These are phyloP conservation scores for Fissipunctia ypsillon DNA, from an alignment of 2,888 invertebrate genomes.

Conservation along the genomic window DNA sequence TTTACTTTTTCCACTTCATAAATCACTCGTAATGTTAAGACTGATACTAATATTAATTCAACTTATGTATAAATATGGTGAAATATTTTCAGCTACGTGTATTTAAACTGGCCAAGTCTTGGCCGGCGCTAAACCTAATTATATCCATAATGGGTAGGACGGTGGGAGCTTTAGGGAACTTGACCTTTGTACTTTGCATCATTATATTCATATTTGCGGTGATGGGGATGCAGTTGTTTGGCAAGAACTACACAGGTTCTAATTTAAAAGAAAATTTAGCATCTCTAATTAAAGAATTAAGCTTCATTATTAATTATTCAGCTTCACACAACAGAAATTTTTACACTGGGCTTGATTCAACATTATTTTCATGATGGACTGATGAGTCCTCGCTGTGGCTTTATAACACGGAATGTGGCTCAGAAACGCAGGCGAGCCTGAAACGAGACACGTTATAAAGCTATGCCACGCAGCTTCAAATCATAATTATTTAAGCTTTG, in stretches of 20 bases:
- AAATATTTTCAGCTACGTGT: slow-evolving; percentile 95
- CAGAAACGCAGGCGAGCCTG: slow-evolving; percentile 75
- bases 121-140: slow-evolving; percentile 98
- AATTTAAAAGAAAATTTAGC: slow-evolving; percentile 88
- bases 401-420: slow-evolving; percentile 86
- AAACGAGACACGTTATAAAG: slow-evolving; percentile 86
- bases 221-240: slow-evolving; percentile 99
- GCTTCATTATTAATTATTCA: slow-evolving; percentile 88
- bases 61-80: slow-evolving; percentile 81
- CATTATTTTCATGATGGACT: slow-evolving; percentile 86
- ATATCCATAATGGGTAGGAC: slow-evolving; percentile 99
- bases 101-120: slow-evolving; percentile 98
- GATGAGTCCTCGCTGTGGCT: slow-evolving; percentile 86
- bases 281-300: slow-evolving; percentile 86
- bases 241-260: slow-evolving; percentile 95
- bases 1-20: slow-evolving; percentile 47
- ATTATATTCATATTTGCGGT: slow-evolving; percentile 99
- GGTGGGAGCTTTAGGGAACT: slow-evolving; percentile 98
- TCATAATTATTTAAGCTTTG: slow-evolving; percentile 88
- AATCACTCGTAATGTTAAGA: slow-evolving; percentile 54
- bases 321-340: slow-evolving; percentile 89
- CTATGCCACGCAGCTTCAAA: slow-evolving; percentile 89
- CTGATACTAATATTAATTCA: slow-evolving; percentile 59
- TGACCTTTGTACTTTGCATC: slow-evolving; percentile 98
- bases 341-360: slow-evolving; percentile 89